Base-by-base conservation (phyloP, 2,797 vertebrate genomes). In the Manis pentadactyla region DNA sequence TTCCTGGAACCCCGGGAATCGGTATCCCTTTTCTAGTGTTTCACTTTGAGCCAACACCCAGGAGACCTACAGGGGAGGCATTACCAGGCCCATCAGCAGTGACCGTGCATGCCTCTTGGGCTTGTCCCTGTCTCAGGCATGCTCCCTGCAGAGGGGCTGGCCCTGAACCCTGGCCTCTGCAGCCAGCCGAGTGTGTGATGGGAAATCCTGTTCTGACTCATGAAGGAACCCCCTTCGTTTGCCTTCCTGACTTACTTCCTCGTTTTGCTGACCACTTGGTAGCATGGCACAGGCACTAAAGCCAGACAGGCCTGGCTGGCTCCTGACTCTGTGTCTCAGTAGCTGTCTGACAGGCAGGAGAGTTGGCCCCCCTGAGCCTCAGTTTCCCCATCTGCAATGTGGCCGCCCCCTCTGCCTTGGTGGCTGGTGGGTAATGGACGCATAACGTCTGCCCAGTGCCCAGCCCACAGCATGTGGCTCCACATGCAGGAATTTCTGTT, bases 221-320 rank as follows among this genome's bases (percentile, higher is more conserved):
- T 13, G 94, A 42, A 71, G 94, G 79, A 97, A 84, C 74, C 69
- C 13, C 21, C 5, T 55, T 75, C 39, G 9, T 64, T 4, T 21
- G 66, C 59, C 57, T 88, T 64, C 39, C 75, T 92, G 95, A 85
- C 81, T 96, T 71, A 96, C 92, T 97, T 97, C 97, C 97, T 93
- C 89, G 7, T 85, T 81, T 49, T 10, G 29, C 74, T 5, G 23
- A 29, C 87, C 68, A 1, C 15, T 61, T 53, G 14, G 21, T 7
- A 46, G 55, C 42, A 0, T 18, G 83, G 92, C 23, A 1, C 2
- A 3, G 63, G 59, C 0, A 0, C 66, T 0, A 3, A n/a, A 10
- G 42, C 27, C 59, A 21, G n/a, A 7, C 14, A 4, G 71, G 51
- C 11, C 29, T 2, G 13, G n/a, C 66, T 75, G 4, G 7, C 42